Base-by-base conservation (phyloP, 2,797 vertebrate genomes). In the Chaetophractus vellerosus region DNA sequence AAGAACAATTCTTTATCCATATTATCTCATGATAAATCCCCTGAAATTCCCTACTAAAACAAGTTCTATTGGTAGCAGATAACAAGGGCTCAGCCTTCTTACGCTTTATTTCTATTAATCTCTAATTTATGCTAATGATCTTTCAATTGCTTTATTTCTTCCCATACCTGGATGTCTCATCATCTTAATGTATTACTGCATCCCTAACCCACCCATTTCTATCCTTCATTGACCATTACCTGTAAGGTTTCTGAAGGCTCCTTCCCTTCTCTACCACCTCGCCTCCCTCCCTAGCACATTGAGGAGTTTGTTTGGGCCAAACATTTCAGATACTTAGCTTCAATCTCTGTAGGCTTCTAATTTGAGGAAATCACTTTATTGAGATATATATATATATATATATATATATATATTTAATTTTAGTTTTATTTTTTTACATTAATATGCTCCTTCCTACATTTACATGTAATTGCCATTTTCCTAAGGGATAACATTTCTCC, bases 51-150 rank as follows among this genome's bases (percentile, higher is more conserved):
- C 90, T 69, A 85, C 96, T 96, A 88, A 96, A 97, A 96, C 93
- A 98, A 97, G 95, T 97, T 96, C 96, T 83, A 90, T 31, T 93
- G 95, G 91, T 90, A 97, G 94, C 95, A 96, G 98, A 90, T 97
- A 97, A 97, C 95, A 92, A 38, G 0, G 95, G 96, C 96, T 98
- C 96, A 97, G 96, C 94, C 93, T 86, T 95, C 97, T 96, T 97
- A 96, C 69, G 1, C 97, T 96, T 96, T 78, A 92, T 91, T 95
- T 69, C 28, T 6, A 31, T 95, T 98, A 98, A 98, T 97, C 98
- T 97, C 97, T 8, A 94, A 96, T 97, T 98, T 96, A 94, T 88
- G 68, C 91, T 96, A 96, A 97, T 97, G 97, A 97, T 97, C 97
- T 98, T 97, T 97, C 74, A 55, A 92, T 95, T 96, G 64, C 92